phyloP scores from a whole-genome alignment of 2,113 vertebrate genomes.

The Plecotus auritus region DNA sequence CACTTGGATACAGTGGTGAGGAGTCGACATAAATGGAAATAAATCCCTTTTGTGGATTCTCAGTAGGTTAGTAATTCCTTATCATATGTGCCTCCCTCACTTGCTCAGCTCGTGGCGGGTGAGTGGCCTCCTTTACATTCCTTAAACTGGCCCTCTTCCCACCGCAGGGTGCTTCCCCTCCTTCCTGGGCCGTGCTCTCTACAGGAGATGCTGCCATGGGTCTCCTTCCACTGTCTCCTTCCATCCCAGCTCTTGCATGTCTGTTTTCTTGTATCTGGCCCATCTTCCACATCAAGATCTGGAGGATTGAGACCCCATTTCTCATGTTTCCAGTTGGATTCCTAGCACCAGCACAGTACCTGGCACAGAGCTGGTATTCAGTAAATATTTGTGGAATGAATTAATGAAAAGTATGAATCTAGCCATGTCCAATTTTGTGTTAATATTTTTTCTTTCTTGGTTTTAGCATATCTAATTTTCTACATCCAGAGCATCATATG shows the following conservation, averaged over 20 bases:
- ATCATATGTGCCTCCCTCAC: background rate
- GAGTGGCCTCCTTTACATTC: background rate
- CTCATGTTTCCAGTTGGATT: background rate
- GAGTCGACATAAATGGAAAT: background rate
- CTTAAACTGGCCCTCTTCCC: too few relatives aligned
- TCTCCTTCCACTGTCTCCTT: background rate
- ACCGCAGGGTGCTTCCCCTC: too few relatives aligned
- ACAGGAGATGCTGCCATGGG: background rate
- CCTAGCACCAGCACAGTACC: background rate
- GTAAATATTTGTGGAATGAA: background rate
- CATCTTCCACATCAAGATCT: background rate
- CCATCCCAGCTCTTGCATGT: background rate
- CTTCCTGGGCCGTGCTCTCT: too few relatives aligned
- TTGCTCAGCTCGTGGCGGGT: background rate
- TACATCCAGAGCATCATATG: background rate
- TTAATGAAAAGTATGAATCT: background rate
- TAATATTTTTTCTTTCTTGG: background rate
- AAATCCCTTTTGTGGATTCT: background rate
- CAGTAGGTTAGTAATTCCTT: background rate
- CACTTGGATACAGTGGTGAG: background rate
- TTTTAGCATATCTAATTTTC: background rate
- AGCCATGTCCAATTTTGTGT: background rate
- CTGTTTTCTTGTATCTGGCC: background rate
- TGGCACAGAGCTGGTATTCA: background rate
- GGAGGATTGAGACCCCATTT: background rate